phyloP scores from a whole-genome alignment of 2,113 vertebrate species.

The Semnopithecus entellus region DNA sequence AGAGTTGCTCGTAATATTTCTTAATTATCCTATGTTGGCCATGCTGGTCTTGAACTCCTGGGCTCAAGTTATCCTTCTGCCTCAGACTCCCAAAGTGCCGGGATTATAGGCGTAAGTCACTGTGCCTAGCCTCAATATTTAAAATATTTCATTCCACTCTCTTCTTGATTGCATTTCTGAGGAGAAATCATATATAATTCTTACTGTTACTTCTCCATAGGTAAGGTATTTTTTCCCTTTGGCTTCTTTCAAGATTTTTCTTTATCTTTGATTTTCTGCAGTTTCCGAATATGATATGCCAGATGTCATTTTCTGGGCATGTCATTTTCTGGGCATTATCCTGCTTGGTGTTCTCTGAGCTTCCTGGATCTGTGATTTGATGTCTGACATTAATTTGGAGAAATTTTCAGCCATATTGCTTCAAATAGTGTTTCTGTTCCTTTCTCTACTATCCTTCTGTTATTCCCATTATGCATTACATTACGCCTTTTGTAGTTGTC shows the following conservation, averaged over 20 bases:
- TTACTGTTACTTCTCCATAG: not conserved
- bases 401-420: not conserved
- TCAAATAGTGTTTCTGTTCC: not conserved
- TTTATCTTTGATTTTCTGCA: not conserved
- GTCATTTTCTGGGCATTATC: not conserved
- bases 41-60: no score
- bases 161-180: not conserved
- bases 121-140: not conserved
- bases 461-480: not conserved
- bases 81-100: not conserved
- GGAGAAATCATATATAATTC: not conserved
- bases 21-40: not conserved
- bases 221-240: not conserved
- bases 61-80: not conserved
- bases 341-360: not conserved
- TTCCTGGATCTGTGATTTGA: not conserved
- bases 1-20: not conserved
- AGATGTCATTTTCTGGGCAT: not conserved
- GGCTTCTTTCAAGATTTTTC: not conserved
- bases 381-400: not conserved
- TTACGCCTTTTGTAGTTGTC: not conserved
- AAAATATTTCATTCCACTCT: not conserved
- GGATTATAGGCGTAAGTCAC: not conserved
- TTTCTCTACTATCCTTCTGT: not conserved
- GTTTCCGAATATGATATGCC: not conserved